Evolutionary conservation across 2,888 invertebrate genomes (phyloP).

Genomic region (Nesidiocoris tenuis): DNA sequence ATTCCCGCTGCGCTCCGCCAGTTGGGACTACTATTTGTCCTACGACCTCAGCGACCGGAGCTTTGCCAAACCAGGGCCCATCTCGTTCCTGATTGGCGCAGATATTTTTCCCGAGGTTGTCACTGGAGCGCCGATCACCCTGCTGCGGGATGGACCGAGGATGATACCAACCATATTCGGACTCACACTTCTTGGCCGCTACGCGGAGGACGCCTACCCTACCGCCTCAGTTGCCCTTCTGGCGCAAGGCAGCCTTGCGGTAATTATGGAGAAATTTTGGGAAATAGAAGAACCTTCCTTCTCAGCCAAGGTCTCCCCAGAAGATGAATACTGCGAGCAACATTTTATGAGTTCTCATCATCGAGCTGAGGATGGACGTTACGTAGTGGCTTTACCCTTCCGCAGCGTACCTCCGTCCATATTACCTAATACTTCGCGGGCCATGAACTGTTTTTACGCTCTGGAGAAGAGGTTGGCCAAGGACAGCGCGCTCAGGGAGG

Average conservation of each 20-base stretch:
- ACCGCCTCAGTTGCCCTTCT: background rate
- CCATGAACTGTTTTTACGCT: background rate
- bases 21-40: background rate
- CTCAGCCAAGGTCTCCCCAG: background rate
- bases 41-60: constrained; percentile 1
- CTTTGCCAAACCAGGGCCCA: constrained; percentile 13
- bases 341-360: constrained; percentile 13
- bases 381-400: constrained; percentile 7
- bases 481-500: background rate
- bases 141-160: background rate
- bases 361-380: background rate
- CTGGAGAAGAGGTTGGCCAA: background rate
- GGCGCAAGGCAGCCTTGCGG: background rate
- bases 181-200: background rate
- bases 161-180: constrained; percentile 3
- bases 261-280: constrained; percentile 23
- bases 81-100: constrained; percentile 14
- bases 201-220: background rate
- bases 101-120: constrained; percentile 16
- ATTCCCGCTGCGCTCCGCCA: background rate
- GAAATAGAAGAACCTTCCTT: background rate
- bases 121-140: background rate
- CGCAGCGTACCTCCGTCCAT: background rate
- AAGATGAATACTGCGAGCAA: constrained; percentile 11
- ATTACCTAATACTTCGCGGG: background rate